Evolutionary conservation across 2,888 invertebrate genomes (phyloP), one percentile per base, ranked within the genome.

Genomic region (Latrodectus hesperus): DNA sequence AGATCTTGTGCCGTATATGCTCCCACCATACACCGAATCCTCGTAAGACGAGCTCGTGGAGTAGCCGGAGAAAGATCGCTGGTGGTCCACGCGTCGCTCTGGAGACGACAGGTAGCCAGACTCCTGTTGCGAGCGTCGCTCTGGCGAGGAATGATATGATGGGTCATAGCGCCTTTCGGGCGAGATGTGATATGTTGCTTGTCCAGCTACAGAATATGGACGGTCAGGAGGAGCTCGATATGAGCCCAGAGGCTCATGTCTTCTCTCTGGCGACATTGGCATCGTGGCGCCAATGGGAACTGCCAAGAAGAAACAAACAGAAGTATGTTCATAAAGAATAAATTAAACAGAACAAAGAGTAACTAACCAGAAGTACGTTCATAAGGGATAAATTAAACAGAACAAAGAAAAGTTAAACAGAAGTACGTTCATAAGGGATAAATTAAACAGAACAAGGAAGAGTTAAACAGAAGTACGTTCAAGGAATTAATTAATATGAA

Each of bases 81-180:
- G 89, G 64, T 89, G 89, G 49, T 90, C 90, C 55, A 90, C 71
- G 78, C 90, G 89, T 38, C 90, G 88, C 82, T 91, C 91, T 0
- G 97, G 97, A 1, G 97, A 97, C 80, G 96, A 96, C 94, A 96
- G 96, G 92, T 97, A 97, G 10, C 96, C 96, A 26, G 89, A 90
- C 81, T 82, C 87, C 67, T 89, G 85, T 64, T 89, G 88, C 1
- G 88, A 76, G 26, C 89, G 60, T 49, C 88, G 75, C 75, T 89
- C 88, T 75, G 90, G 90, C 22, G 90, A 90, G 11, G 90, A 89
- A 74, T 89, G 89, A 67, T 89, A 89, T 60, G 89, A 78, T 26
- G 86, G 85, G 67, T 89, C 89, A 72, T 90, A 89, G 16, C 88
- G 82, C 52, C 88, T 64, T n/a, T 88, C 90, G 26, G 89, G 89